A percentile compares a stretch with the other conserved stretches of the same genome.
These are phyloP conservation scores for Elegia similella DNA, from an alignment of 2,888 invertebrate species.

Conservation along the genomic window DNA sequence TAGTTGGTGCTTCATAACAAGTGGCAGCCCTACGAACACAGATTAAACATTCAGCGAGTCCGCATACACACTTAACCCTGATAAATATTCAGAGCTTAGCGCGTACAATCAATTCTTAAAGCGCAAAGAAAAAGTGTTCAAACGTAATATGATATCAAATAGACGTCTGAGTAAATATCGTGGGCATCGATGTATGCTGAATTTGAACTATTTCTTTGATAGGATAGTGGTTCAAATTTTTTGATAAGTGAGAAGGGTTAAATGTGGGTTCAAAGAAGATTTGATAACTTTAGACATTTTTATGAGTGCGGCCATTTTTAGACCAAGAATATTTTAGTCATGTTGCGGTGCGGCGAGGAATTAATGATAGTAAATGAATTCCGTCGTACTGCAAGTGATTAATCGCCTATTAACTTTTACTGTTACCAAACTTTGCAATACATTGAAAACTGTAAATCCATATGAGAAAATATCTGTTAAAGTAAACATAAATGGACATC, in stretches of 20 bases:
- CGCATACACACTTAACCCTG: conserved; percentile 79
- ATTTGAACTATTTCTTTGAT: conserved; percentile 22
- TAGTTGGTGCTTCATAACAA: background rate
- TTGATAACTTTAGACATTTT: background rate
- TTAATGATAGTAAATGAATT: too few species aligned
- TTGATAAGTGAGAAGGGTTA: background rate
- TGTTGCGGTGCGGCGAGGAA: too few species aligned
- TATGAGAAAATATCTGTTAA: too few species aligned
- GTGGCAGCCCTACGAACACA: conserved; percentile 46
- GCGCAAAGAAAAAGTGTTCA: conserved; percentile 70
- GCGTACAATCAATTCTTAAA: conserved; percentile 77
- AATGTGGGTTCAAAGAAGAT: background rate
- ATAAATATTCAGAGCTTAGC: conserved; percentile 76
- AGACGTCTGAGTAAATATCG: conserved; percentile 68
- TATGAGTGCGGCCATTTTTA: background rate
- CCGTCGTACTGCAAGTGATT: too few species aligned
- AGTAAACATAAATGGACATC: too few species aligned
- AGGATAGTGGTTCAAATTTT: background rate
- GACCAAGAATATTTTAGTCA: too few species aligned
- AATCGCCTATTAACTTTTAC: too few species aligned
- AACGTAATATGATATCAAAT: conserved; percentile 71
- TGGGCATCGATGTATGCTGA: conserved; percentile 31
- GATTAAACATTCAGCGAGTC: conserved; percentile 80
- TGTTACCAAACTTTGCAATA: too few species aligned
- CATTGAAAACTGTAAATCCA: too few species aligned